Conservation (phyloP, 2,888 invertebrate genomes). For the Temnothorax rugatulus region DNA sequence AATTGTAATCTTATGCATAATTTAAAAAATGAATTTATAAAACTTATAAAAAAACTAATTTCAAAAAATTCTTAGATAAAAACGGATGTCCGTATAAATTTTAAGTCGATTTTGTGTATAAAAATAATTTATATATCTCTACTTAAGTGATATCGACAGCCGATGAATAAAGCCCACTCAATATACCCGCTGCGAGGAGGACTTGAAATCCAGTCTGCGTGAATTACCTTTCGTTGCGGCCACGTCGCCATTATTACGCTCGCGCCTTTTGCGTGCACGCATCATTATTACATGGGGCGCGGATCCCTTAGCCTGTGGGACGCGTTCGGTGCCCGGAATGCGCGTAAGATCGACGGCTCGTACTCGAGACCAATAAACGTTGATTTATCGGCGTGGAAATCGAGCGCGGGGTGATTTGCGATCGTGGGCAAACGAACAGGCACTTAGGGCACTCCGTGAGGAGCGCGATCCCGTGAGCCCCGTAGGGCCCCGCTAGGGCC, state of each 20-base stretch:
- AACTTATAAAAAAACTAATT: background rate
- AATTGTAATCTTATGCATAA: no score
- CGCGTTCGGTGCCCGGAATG: conserved; percentile 56
- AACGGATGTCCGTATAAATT: background rate
- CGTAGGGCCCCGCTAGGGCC: conserved; percentile 70
- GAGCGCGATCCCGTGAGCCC: conserved; percentile 49
- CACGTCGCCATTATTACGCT: conserved; percentile 23
- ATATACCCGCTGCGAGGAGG: conserved; percentile 8
- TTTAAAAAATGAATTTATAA: no score
- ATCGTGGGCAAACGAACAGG: conserved; percentile 70
- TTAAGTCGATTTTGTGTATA: background rate
- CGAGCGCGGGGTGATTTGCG: conserved; percentile 84
- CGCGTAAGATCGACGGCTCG: conserved; percentile 70
- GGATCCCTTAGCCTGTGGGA: background rate
- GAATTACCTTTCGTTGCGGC: conserved; percentile 25
- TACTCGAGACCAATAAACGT: conserved; percentile 80
- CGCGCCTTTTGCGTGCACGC: conserved; percentile 6
- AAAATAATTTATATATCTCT: conserved; percentile 29
- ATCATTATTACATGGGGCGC: conserved; percentile 29
- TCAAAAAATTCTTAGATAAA: background rate
- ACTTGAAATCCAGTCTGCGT: conserved; percentile 24
- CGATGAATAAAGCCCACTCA: background rate
- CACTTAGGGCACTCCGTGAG: conserved; percentile 49
- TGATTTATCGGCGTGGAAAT: conserved; percentile 85
- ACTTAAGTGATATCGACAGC: conserved; percentile 2